phyloP scores from a whole-genome alignment of 1,140 invertebrate species.

The Limonius californicus region DNA sequence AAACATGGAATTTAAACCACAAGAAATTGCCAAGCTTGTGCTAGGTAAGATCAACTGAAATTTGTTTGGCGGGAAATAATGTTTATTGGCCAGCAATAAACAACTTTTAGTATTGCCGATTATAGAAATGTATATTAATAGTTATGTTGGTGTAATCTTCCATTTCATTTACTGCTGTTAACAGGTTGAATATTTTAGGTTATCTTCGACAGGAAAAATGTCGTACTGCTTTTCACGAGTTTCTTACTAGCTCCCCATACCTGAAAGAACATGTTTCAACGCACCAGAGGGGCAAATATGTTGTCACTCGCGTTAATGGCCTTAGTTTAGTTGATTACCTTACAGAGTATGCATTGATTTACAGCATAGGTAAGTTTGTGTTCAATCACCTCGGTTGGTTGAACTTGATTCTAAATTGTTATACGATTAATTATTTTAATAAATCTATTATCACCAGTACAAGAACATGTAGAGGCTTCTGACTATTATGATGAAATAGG shows the following conservation, averaged over 20 bases:
- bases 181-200: background rate
- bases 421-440: too few species aligned
- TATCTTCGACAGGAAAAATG: background rate
- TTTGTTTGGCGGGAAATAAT: background rate
- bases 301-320: background rate
- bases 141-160: background rate
- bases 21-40: background rate
- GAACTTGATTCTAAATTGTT: too few species aligned
- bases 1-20: background rate
- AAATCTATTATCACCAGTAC: slow-evolving; percentile 7
- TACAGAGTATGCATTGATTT: background rate
- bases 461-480: slow-evolving; percentile 17
- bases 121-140: background rate
- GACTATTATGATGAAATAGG: slow-evolving; percentile 12
- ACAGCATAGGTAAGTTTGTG: slow-evolving; percentile 1
- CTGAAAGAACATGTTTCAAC: background rate
- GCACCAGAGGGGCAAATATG: background rate
- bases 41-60: background rate
- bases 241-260: background rate
- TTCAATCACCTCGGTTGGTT: too few species aligned
- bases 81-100: background rate
- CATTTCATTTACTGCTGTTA: background rate
- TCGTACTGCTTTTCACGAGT: background rate
- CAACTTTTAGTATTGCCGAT: background rate
- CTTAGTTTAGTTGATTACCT: background rate